Conservation (phyloP, 2,113 vertebrate species). For the Poeciliopsis prolifica region DNA sequence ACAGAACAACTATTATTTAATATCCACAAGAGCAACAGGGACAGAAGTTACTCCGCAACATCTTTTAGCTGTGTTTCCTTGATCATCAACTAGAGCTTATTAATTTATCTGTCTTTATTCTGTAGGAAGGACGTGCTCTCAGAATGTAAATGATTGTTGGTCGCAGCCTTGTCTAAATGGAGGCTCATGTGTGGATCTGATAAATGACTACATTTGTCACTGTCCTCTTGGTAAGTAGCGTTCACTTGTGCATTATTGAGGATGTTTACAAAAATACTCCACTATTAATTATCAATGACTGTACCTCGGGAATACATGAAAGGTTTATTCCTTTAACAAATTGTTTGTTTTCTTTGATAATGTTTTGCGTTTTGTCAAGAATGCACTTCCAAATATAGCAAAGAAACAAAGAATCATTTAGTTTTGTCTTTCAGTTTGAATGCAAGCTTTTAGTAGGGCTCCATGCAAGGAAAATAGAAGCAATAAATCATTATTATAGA, state of each 20-base stretch:
- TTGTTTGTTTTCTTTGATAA: slow-evolving; percentile 15
- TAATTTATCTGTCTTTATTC: slow-evolving; percentile 36
- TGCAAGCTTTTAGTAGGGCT: slow-evolving; percentile 5
- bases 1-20: not conserved
- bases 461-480: not conserved
- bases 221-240: slow-evolving; percentile 78
- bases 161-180: slow-evolving; percentile 79
- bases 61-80: slow-evolving; percentile 9
- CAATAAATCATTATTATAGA: slow-evolving; percentile 10
- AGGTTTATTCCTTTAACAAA: slow-evolving; percentile 19
- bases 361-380: slow-evolving; percentile 24
- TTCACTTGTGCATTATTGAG: slow-evolving; percentile 44
- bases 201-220: slow-evolving; percentile 78
- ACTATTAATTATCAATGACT: slow-evolving; percentile 31
- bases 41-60: not conserved
- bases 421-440: not conserved
- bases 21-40: not conserved
- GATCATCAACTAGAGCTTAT: slow-evolving; percentile 23
- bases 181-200: slow-evolving; percentile 78
- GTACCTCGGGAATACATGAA: slow-evolving; percentile 24
- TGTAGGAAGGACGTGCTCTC: slow-evolving; percentile 77
- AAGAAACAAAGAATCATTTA: not conserved
- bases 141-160: slow-evolving; percentile 72
- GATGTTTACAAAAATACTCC: slow-evolving; percentile 59
- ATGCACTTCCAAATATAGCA: slow-evolving; percentile 17